These are phyloP conservation scores for Drosophila conformis DNA, from an alignment of 2,888 invertebrate genomes.

Conservation along the genomic window DNA sequence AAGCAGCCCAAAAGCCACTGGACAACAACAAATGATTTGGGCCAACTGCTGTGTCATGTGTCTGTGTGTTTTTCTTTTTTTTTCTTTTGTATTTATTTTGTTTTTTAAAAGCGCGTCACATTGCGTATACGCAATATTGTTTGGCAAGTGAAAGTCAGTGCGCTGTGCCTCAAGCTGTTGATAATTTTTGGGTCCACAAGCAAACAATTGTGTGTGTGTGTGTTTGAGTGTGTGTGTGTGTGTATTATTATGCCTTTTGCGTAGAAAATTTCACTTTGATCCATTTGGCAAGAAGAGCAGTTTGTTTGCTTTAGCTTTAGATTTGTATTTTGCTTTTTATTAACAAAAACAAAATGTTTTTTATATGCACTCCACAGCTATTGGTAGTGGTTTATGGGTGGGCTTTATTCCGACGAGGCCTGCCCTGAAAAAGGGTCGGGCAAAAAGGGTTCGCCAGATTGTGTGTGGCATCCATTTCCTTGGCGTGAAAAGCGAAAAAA, in stretches of 20 bases:
- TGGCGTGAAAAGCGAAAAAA: slow-evolving; percentile 26
- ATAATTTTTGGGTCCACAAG: slow-evolving; percentile 62
- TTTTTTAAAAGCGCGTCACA: slow-evolving; percentile 54
- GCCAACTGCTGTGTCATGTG: slow-evolving; percentile 36
- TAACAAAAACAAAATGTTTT: slow-evolving; percentile 77
- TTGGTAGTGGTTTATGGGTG: slow-evolving; percentile 43
- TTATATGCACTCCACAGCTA: slow-evolving; percentile 54
- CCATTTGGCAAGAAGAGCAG: slow-evolving; percentile 60
- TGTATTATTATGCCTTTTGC: slow-evolving; percentile 38
- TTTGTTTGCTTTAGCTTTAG: slow-evolving; percentile 58
- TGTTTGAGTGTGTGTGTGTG: not conserved
- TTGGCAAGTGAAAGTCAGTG: slow-evolving; percentile 67
- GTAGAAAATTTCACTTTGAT: slow-evolving; percentile 71
- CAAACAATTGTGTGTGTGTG: slow-evolving; percentile 22
- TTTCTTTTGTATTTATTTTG: not conserved
- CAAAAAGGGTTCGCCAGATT: slow-evolving; percentile 16
- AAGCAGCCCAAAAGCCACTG: slow-evolving; percentile 62
- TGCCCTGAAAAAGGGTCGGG: slow-evolving; percentile 37
- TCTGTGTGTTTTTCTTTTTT: slow-evolving; percentile 12
- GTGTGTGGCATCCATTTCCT: slow-evolving; percentile 41
- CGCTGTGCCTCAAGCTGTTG: slow-evolving; percentile 67
- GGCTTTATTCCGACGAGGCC: slow-evolving; percentile 40
- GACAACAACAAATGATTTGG: slow-evolving; percentile 78
- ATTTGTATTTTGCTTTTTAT: slow-evolving; percentile 49
- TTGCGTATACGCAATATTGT: slow-evolving; percentile 75